Evolutionary conservation across 2,113 vertebrate genomes (phyloP).

Genomic region (Macrotus californicus): DNA sequence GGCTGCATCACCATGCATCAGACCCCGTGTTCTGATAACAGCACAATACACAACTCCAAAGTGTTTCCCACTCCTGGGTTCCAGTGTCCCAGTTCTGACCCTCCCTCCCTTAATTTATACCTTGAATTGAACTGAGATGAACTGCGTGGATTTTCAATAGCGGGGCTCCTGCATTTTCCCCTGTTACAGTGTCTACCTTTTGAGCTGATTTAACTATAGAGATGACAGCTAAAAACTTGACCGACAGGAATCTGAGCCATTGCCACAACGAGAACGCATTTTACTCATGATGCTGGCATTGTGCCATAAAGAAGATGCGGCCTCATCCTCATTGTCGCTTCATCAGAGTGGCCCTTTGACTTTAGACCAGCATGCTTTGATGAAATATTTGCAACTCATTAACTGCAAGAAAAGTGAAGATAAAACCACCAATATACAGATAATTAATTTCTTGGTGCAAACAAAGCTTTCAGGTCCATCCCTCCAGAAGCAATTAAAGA

Average conservation of each 20-base stretch:
- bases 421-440: neutral
- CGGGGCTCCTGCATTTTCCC: neutral
- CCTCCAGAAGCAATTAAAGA: neutral
- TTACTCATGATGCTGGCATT: neutral
- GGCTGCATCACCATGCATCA: neutral
- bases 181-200: neutral
- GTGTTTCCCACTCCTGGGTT: neutral
- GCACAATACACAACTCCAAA: neutral
- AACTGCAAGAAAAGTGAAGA: neutral
- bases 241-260: neutral
- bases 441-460: neutral
- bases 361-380: neutral
- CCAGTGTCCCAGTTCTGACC: neutral
- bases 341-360: neutral
- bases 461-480: neutral
- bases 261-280: neutral
- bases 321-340: neutral
- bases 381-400: neutral
- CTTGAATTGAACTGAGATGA: constrained; percentile 3
- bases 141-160: neutral
- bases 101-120: neutral
- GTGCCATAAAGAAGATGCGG: neutral
- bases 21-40: neutral
- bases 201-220: neutral
- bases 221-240: neutral